Evolutionary conservation across 2,113 vertebrate species (phyloP), one percentile per base, ranked within the genome.

Genomic region (Cyprinodon tularosa): DNA sequence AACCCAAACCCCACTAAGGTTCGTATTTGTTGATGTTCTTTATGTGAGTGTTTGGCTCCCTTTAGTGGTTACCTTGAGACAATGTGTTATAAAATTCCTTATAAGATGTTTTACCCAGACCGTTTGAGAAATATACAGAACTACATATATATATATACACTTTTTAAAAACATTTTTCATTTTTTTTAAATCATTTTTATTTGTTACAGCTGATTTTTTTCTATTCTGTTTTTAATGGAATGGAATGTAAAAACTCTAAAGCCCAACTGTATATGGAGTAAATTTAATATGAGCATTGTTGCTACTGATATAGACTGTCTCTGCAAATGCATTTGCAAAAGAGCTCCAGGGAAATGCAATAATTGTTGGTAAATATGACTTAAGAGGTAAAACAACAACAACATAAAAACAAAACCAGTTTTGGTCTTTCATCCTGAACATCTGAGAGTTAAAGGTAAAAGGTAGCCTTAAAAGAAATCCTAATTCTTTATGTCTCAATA

Each of bases 71-170:
- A 53, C 39, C 10, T 2, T 22, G 8, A 37, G 37, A 47, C 42
- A 57, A 10, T 68, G 40, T 3, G 11, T 22, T 14, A 47, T 50
- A 20, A 13, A 10, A 45, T 14, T 39, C 22, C 3, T 13, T 0
- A 40, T 4, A 38, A 0, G 12, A 2, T 13, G 17, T 3, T 5
- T 38, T 15, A 36, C 4, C 12, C 15, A 42, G 10, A 53, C 53
- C 14, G 14, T 1, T 22, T 62, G 47, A 9, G 29, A 48, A 59
- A 74, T 29, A 59, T 29, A 74, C 17, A 20, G 9, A 2, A 20
- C 9, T 7, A 57, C 0, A 15, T n/a, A 29, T 29, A 29, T 29
- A 29, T 29, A 29, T 29, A 29, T 29, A 29, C 1, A 29, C 1
- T 29, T 29, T 29, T n/a, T n/a, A n/a, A 29, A 29, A 29, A 29